These are phyloP conservation scores for Thecophora atra DNA, from an alignment of 2,888 invertebrate genomes.

Conservation along the genomic window DNA sequence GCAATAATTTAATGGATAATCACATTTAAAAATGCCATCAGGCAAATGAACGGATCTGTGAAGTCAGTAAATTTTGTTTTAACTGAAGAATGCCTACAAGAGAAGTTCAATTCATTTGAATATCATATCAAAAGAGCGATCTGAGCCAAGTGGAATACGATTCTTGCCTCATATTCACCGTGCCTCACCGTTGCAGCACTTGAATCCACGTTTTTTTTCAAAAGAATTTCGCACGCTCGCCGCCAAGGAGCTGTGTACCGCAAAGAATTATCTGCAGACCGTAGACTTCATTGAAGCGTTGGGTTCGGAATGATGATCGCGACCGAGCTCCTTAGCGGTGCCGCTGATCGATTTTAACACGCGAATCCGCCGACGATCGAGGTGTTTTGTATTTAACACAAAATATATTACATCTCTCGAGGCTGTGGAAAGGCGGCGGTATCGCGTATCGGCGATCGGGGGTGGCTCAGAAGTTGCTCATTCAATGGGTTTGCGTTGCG, in stretches of 20 bases:
- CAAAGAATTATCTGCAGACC: constrained; percentile 38
- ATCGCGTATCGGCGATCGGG: constrained; percentile 14
- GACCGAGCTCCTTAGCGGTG: background rate
- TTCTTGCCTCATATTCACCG: background rate
- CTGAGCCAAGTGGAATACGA: background rate
- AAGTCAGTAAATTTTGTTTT: constrained; percentile 17
- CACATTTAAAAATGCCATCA: constrained; percentile 21
- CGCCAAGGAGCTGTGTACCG: constrained; percentile 37
- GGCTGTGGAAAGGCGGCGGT: constrained; percentile 23
- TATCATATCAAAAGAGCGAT: constrained; percentile 24
- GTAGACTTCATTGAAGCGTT: constrained; percentile 13
- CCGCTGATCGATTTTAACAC: constrained; percentile 58
- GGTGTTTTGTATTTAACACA: constrained; percentile 43
- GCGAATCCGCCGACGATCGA: constrained; percentile 55
- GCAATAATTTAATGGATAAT: background rate
- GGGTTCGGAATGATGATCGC: background rate
- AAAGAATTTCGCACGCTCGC: constrained; percentile 57
- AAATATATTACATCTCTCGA: constrained; percentile 46
- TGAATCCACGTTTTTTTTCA: constrained; percentile 49
- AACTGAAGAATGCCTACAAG: background rate
- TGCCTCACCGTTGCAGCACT: background rate
- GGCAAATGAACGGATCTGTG: constrained; percentile 17
- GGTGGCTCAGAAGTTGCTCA: background rate
- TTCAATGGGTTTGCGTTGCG: background rate
- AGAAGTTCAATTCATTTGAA: constrained; percentile 1